phyloP scores from a whole-genome alignment of 2,888 invertebrate species.

The Eulithis testata region DNA sequence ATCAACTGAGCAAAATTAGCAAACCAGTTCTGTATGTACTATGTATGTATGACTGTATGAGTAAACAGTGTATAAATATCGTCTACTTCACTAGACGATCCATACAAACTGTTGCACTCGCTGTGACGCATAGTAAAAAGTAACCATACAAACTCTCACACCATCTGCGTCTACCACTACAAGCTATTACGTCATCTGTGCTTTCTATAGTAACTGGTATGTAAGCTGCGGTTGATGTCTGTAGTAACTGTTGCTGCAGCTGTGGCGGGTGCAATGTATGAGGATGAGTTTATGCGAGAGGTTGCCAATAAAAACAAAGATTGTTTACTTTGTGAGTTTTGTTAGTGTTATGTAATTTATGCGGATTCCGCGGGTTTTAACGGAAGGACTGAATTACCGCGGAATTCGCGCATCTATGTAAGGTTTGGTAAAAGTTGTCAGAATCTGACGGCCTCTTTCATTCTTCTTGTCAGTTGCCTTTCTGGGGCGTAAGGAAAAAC shows the following conservation, averaged over 20 bases:
- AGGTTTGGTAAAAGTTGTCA: too few species aligned
- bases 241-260: conserved; percentile 9
- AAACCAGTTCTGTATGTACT: conserved; percentile 21
- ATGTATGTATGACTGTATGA: conserved; percentile 43
- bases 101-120: too few species aligned
- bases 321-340: conserved; percentile 23
- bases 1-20: conserved; percentile 39
- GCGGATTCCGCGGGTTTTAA: conserved; percentile 14
- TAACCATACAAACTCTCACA: neutral
- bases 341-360: conserved; percentile 13
- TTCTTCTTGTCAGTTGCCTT: too few species aligned
- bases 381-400: neutral
- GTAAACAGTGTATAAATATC: conserved; percentile 68
- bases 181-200: conserved; percentile 6
- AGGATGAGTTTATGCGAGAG: conserved; percentile 36
- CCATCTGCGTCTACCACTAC: conserved; percentile 1
- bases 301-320: conserved; percentile 31
- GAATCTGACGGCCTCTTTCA: too few species aligned
- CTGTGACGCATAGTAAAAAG: conserved; percentile 9
- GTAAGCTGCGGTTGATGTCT: neutral
- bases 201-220: conserved; percentile 9
- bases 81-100: conserved; percentile 60
- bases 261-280: conserved; percentile 25
- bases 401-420: neutral
- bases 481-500: too few species aligned